Base-by-base conservation (phyloP, 1,140 invertebrate species). In the Teleogryllus occipitalis region DNA sequence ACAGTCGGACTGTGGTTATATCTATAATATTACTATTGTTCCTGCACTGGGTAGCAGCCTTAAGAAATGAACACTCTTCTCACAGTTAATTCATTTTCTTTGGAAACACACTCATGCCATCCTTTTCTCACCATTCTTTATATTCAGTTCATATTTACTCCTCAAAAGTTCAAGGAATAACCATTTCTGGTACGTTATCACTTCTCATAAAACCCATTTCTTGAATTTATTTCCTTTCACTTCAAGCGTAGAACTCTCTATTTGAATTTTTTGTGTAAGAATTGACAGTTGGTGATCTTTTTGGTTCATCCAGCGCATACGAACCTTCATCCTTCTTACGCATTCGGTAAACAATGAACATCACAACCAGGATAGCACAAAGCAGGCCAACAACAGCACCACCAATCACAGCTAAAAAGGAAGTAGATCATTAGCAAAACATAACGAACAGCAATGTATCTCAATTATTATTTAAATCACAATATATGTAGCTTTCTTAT, bases 291-390 rank as follows among this genome's bases (percentile, higher is more conserved):
- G 96, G 95, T 82, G 95, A 96, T 86, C 96, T 90, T 87, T 97
- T 97, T 21, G 96, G 96, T 88, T 99, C 98, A 85, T 99, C 98
- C 80, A 99, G 89, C 8, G 97, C 94, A 86, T 99, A 99, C 81
- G 96, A 98, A 18, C 98, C 98, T 87, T 99, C 98, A 86, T 99
- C 98, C 90, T 99, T 99, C 91, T 99, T 99, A 86, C 97, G 92
- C 97, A 99, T 99, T 85, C 98, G 93, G 87, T 99, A 99, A 8
- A 98, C 97, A 84, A 99, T 97, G 89, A 99, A 99, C 97, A 99
- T 99, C 75, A 99, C 96, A 81, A 99, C 94, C 76, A 99, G 90
- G 86, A 99, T 98, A 84, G 98, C 97, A 88, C 97, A 98, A 27
- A 99, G 90, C 65, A 99, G 88, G 74, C 97, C 97, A 18, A 99